Evolutionary conservation across 2,113 vertebrate genomes (phyloP).

Genomic region (Myotis yumanensis): DNA sequence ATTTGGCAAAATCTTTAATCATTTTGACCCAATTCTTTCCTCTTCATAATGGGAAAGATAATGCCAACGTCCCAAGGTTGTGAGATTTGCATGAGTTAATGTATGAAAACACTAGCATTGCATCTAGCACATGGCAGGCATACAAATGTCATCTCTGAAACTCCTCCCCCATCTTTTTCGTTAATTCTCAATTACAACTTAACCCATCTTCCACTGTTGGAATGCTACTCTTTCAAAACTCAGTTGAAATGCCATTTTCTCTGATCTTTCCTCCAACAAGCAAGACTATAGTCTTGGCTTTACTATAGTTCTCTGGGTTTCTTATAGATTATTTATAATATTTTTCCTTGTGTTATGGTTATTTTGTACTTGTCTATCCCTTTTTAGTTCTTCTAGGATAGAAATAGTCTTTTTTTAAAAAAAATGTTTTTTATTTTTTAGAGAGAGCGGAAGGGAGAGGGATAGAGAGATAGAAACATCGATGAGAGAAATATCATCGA

Average conservation of each 20-base stretch:
- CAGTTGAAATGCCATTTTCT: not conserved
- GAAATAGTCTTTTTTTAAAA: not conserved
- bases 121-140: not conserved
- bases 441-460: no score
- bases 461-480: no score
- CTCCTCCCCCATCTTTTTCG: not conserved
- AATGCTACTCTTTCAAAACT: not conserved
- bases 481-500: no score
- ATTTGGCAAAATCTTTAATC: not conserved
- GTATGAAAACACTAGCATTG: not conserved
- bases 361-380: not conserved
- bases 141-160: not conserved
- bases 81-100: not conserved
- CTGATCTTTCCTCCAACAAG: not conserved
- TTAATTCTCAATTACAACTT: not conserved
- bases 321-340: not conserved
- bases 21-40: not conserved
- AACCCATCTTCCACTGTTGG: not conserved
- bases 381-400: not conserved
- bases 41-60: slow-evolving; percentile 33
- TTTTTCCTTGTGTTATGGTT: not conserved
- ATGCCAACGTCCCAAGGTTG: not conserved
- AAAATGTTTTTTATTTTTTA: no score
- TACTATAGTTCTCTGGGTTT: not conserved
- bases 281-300: not conserved